Evolutionary conservation across 2,113 vertebrate species (phyloP).

Genomic region (Glareola pratincola): DNA sequence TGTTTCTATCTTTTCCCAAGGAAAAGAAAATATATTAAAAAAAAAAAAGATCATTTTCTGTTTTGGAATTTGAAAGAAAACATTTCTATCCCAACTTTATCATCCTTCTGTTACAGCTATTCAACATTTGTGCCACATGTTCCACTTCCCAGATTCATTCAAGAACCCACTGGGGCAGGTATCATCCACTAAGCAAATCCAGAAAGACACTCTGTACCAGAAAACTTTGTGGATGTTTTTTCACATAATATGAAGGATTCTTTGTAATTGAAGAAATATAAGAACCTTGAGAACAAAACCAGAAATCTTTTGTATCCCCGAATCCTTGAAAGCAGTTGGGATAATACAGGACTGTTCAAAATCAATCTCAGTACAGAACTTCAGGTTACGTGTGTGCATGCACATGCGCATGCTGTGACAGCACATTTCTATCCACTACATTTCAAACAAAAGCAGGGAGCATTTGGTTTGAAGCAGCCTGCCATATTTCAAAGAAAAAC

Average conservation of each 20-base stretch:
- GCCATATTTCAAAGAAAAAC: neutral
- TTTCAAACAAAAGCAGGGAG: neutral
- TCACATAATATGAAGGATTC: neutral
- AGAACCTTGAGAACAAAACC: neutral
- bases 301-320: neutral
- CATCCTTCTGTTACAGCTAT: neutral
- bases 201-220: neutral
- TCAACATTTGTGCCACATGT: neutral
- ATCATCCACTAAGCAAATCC: neutral
- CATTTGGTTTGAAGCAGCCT: neutral
- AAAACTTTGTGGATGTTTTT: neutral
- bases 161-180: neutral
- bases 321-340: neutral
- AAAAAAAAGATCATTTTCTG: neutral
- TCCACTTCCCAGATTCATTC: neutral
- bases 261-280: neutral
- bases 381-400: rapidly evolving
- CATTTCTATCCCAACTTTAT: neutral
- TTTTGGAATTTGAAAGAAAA: neutral
- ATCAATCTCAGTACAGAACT: neutral
- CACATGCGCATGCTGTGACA: rapidly evolving
- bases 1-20: neutral
- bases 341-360: neutral
- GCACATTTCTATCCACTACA: neutral
- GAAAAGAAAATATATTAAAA: neutral